A percentile compares a stretch with the other conserved stretches of the same genome.
These are phyloP conservation scores for Phalera bucephala DNA, from an alignment of 2,888 invertebrate species.

Conservation along the genomic window DNA sequence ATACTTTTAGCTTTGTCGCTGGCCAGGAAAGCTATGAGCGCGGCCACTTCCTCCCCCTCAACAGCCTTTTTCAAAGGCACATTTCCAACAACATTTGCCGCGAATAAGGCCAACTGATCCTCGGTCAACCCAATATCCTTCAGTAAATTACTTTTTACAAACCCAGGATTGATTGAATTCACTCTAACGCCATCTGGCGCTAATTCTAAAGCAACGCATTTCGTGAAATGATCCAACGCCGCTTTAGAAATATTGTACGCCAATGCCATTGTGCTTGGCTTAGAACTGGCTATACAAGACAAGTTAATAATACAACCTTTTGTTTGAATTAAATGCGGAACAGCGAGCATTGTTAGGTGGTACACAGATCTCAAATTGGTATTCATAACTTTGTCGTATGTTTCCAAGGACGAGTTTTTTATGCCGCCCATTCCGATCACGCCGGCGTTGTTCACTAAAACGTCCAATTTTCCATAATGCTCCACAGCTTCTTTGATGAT, in stretches of 20 bases:
- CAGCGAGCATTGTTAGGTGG: conserved; percentile 91
- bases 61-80: conserved; percentile 95
- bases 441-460: conserved; percentile 94
- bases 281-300: conserved; percentile 91
- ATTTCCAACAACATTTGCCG: conserved; percentile 84
- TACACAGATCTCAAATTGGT: conserved; percentile 92
- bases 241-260: conserved; percentile 96
- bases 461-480: conserved; percentile 88
- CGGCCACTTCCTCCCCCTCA: conserved; percentile 92
- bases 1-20: conserved; percentile 93
- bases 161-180: conserved; percentile 97
- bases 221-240: conserved; percentile 96
- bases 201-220: conserved; percentile 93
- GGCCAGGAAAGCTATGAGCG: conserved; percentile 93
- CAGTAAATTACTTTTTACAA: conserved; percentile 92
- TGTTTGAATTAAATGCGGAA: conserved; percentile 90
- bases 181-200: conserved; percentile 91
- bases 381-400: conserved; percentile 93
- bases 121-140: conserved; percentile 82
- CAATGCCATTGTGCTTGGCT: conserved; percentile 87
- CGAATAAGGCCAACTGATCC: conserved; percentile 90
- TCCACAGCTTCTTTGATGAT: conserved; percentile 87
- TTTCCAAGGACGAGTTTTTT: conserved; percentile 90
- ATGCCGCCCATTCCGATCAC: conserved; percentile 89
- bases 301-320: conserved; percentile 96